Evolutionary conservation across 2,888 invertebrate species (phyloP), one percentile per base, ranked within the genome.

Genomic region (Idaea aversata): DNA sequence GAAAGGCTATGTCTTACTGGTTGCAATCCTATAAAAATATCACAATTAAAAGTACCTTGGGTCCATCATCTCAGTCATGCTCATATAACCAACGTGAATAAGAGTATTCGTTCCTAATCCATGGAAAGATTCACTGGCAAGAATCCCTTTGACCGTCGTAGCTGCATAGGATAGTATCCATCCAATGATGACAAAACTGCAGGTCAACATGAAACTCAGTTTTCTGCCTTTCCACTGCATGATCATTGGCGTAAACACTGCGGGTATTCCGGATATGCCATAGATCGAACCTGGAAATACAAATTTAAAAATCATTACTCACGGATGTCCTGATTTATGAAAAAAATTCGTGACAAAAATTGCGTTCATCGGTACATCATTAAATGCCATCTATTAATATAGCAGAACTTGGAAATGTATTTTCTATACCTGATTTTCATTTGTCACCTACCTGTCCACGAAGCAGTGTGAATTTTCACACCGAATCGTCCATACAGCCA

Each of bases 41-140:
- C 25, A 25, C 2, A 25, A 25, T 25, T 25, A 47, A 47, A 47
- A 7, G 57, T 61, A 70, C 16, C 34, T 16, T 3, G 72, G 72
- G 0, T 66, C 67, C 0, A 72, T 61, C 72, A 70, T 72, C 65
- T 70, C 72, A 4, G 65, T 65, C 59, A 67, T 72, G 61, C 64
- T 65, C 3, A 70, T 10, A 10, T 64, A 64, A 7, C 66, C 62
- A 1, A 72, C 65, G 34, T 65, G 63, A 5, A 70, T 62, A 5
- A 70, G n/a, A 58, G 69, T 67, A 47, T 69, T 69, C n/a, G 66
- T 65, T 15, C 69, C 67, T 34, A 72, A 60, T 34, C 70, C 72
- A 36, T 69, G 67, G 61, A 72, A 67, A 7, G 64, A 67, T 65
- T 72, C 72, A 59, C 69, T 67, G 35, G 66, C 10, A 1, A 72